Evolutionary conservation across 1,140 invertebrate species (phyloP), one percentile per base, ranked within the genome.

Genomic region (Zaprionus davidi): DNA sequence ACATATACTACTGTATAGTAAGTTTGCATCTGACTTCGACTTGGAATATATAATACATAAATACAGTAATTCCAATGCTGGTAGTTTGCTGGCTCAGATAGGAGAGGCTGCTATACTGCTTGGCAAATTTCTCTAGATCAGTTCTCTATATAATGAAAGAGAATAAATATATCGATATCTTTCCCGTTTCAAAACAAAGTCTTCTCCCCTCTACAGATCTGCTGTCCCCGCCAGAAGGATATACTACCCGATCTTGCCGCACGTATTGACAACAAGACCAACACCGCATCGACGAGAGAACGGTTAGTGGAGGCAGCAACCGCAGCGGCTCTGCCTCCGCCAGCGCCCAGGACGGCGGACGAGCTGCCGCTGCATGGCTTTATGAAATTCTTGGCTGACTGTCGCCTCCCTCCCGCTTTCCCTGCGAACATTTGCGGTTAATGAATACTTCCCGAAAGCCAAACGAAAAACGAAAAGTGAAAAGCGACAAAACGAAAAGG

Each of bases 201-300:
- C 4, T 11, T 17, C 26, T 24, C 7, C 20, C 7, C 13, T 6
- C 9, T 12, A 22, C 31, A 85, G 82, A 60, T 85, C 2, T 85
- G 82, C n/a, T 86, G 82, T 56, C 82, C 82, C 6, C 68, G 63
- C 0, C 71, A 82, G 15, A 63, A 53, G 17, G 72, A 87, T 62
- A 57, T 51, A 0, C 34, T 85, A 5, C 82, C 82, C 0, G 1
- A 5, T 3, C n/a, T 85, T 5, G 46, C 53, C 0, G 56, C 66
- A 7, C 57, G 82, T 13, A 76, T 82, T 12, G 11, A 44, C 17
- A 62, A 77, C 11, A 63, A 41, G 7, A 62, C 22, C 17, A 22
- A 2, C 41, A 3, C 17, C 31, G 7, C 0, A 31, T 55, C 38
- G 15, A 13, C 38, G 38, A 5, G 4, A 9, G 13, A 13, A 9